These are phyloP conservation scores for Branchipolynoe longqiensis DNA, from an alignment of 2,888 invertebrate species.

Conservation along the genomic window DNA sequence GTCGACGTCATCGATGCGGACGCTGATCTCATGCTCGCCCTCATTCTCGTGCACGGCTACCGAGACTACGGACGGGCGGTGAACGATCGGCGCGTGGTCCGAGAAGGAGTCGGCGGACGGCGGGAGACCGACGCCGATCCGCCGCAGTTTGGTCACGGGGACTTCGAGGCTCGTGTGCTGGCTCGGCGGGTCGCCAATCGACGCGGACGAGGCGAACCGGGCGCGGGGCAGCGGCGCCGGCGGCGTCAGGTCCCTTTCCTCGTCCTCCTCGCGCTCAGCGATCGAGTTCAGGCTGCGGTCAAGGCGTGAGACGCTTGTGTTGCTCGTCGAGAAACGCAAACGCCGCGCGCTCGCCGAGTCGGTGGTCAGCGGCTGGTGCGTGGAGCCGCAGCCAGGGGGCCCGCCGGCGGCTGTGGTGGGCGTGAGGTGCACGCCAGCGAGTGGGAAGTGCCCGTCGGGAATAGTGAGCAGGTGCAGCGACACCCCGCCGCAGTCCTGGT, in stretches of 20 bases:
- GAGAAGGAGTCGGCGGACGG: not conserved
- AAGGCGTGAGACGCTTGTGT: not conserved
- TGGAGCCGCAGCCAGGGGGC: not conserved
- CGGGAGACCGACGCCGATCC: constrained; percentile 8
- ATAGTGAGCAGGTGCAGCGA: constrained; percentile 15
- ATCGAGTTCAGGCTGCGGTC: constrained; percentile 42
- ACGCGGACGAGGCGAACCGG: not conserved
- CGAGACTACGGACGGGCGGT: not conserved
- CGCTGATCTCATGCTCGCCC: constrained; percentile 11
- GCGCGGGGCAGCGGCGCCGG: too few species aligned
- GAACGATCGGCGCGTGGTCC: not conserved
- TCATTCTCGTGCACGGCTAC: not conserved
- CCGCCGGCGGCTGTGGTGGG: not conserved
- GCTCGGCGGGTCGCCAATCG: not conserved
- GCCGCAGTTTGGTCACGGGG: constrained; percentile 6
- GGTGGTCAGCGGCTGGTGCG: not conserved
- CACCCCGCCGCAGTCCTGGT: not conserved
- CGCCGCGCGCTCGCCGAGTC: constrained; percentile 13
- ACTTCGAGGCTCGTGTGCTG: not conserved
- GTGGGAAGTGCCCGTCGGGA: not conserved
- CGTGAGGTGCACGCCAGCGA: not conserved
- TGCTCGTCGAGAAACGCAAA: constrained; percentile 1
- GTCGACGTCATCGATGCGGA: not conserved
- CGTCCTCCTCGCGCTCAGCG: constrained; percentile 26
- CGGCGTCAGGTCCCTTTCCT: constrained; percentile 26